phyloP scores from a whole-genome alignment of 2,113 vertebrate genomes.

The Serinus canaria region DNA sequence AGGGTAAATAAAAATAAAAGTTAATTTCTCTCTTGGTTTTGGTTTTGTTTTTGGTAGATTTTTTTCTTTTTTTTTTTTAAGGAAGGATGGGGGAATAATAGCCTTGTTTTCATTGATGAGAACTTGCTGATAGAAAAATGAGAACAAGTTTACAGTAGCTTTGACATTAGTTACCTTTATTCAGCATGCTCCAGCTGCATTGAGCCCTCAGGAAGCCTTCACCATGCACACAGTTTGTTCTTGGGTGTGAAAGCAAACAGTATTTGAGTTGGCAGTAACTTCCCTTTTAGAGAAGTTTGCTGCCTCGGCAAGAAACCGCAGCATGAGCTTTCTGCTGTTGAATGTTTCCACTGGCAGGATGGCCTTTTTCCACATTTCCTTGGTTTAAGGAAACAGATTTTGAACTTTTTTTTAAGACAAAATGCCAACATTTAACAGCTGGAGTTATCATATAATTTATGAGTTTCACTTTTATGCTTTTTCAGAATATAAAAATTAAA shows the following conservation, averaged over 20 bases:
- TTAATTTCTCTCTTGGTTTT: not conserved
- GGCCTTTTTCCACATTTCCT: constrained; percentile 95
- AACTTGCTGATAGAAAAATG: constrained; percentile 82
- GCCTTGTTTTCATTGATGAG: constrained; percentile 80
- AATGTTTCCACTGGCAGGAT: constrained; percentile 87
- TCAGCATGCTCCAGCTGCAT: constrained; percentile 89
- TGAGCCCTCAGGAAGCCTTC: constrained; percentile 92
- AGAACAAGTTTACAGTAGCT: constrained; percentile 89
- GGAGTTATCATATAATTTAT: constrained; percentile 80
- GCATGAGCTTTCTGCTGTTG: constrained; percentile 80
- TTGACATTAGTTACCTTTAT: constrained; percentile 91
- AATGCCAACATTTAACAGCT: constrained; percentile 82
- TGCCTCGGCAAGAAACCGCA: constrained; percentile 94
- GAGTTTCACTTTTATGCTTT: constrained; percentile 68
- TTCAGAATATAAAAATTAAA: constrained; percentile 65
- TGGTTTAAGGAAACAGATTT: constrained; percentile 98
- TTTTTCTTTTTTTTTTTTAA: not conserved
- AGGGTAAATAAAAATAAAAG: not conserved
- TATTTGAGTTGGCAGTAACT: constrained; percentile 93
- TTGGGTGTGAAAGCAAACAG: constrained; percentile 86
- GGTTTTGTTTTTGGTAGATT: too few relatives aligned
- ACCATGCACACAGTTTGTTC: constrained; percentile 84
- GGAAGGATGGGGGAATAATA: constrained; percentile 45
- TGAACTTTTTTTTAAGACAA: constrained; percentile 78
- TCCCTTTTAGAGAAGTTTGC: constrained; percentile 89